These are phyloP conservation scores for Drosophila mimetica DNA, from an alignment of 2,888 invertebrate genomes.

Conservation along the genomic window DNA sequence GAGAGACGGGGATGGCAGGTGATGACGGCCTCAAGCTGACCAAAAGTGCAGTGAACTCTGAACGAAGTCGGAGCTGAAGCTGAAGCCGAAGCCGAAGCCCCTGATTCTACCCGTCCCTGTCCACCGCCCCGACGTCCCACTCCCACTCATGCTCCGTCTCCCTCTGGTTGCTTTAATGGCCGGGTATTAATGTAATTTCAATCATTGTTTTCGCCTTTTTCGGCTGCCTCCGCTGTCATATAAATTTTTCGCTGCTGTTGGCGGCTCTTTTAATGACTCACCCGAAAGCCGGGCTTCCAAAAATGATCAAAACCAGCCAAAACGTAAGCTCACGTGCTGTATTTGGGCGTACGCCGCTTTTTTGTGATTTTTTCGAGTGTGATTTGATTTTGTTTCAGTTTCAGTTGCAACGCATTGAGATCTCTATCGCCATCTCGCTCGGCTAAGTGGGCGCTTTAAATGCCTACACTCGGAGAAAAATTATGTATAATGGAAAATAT, in stretches of 20 bases:
- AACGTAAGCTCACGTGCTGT: slow-evolving; percentile 64
- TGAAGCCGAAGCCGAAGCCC: slow-evolving; percentile 4
- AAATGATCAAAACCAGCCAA: slow-evolving; percentile 20
- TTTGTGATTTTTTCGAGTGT: slow-evolving; percentile 32
- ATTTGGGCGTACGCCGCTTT: slow-evolving; percentile 56
- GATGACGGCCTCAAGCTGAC: slow-evolving; percentile 45
- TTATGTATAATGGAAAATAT: neutral
- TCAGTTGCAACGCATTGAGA: slow-evolving; percentile 64
- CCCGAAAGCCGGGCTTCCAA: slow-evolving; percentile 40
- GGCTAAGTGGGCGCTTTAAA: slow-evolving; percentile 57
- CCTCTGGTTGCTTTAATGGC: slow-evolving; percentile 23
- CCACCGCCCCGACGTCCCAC: neutral
- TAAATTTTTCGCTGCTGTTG: slow-evolving; percentile 61
- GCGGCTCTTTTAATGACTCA: slow-evolving; percentile 76
- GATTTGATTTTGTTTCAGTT: slow-evolving; percentile 35
- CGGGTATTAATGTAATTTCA: slow-evolving; percentile 70
- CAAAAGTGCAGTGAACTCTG: slow-evolving; percentile 59
- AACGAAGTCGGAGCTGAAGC: slow-evolving; percentile 12
- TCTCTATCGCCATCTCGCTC: slow-evolving; percentile 40
- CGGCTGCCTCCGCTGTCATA: slow-evolving; percentile 69
- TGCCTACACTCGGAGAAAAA: slow-evolving; percentile 27
- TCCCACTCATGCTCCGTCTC: neutral
- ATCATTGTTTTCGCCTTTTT: slow-evolving; percentile 65
- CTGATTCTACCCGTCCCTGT: neutral
- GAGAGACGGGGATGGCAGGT: slow-evolving; percentile 43